Evolutionary conservation across 2,888 invertebrate species (phyloP), one percentile per base, ranked within the genome.

Genomic region (Lepidocyrtinus sp.): DNA sequence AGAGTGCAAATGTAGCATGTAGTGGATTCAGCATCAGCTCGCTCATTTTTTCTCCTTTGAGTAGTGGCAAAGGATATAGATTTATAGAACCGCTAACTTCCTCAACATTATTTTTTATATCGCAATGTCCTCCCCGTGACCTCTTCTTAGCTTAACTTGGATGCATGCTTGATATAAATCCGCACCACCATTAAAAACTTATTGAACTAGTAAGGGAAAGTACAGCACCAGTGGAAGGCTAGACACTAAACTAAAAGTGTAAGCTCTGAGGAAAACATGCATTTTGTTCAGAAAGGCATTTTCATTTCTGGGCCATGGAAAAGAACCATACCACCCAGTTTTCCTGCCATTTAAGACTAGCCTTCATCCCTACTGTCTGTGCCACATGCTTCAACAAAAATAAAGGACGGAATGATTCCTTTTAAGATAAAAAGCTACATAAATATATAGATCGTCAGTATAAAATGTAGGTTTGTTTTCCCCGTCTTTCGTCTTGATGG

Each of bases 11-110:
- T n/a, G n/a, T n/a, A n/a, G n/a, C n/a, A n/a, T n/a, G n/a, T n/a
- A n/a, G n/a, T n/a, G n/a, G n/a, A n/a, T n/a, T n/a, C n/a, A n/a
- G n/a, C n/a, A n/a, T n/a, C n/a, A n/a, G n/a, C n/a, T n/a, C n/a
- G n/a, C n/a, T n/a, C n/a, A n/a, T n/a, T n/a, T n/a, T n/a, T n/a
- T n/a, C n/a, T n/a, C n/a, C n/a, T n/a, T n/a, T n/a, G n/a, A n/a
- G n/a, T n/a, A n/a, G n/a, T n/a, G n/a, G n/a, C n/a, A n/a, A n/a
- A 62, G 62, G 62, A 62, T 62, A 62, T 62, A 62, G 0, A 26
- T 22, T 64, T 26, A 64, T 64, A 64, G 2, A 19, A 26, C 0
- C 45, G 46, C 45, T 25, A 25, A 21, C 22, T 46, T 21, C 15
- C 67, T n/a, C 67, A 67, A 27, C 15, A 65, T 45, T 46, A 45